A percentile compares a stretch with the other conserved stretches of the same genome.
Evolutionary conservation across 2,113 vertebrate species (phyloP).

Genomic region (Sphaerodactylus townsendi): DNA sequence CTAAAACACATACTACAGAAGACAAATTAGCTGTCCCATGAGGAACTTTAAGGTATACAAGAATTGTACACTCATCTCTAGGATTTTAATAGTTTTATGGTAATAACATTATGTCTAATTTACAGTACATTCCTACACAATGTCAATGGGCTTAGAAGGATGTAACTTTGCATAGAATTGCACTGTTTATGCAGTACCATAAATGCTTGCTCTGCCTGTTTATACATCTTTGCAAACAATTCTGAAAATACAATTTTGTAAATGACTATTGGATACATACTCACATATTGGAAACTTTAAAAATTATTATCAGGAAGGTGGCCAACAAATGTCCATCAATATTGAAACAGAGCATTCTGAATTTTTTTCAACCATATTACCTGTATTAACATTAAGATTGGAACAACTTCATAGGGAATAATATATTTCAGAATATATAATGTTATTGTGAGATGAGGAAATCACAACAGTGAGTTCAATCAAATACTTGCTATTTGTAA

Average conservation of each 20-base stretch:
- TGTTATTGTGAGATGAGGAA: constrained; percentile 5
- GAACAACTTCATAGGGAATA: constrained; percentile 10
- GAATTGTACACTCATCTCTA: background rate
- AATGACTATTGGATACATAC: constrained; percentile 11
- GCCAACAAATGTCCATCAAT: constrained; percentile 42
- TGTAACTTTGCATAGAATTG: no score
- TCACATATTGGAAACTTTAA: background rate
- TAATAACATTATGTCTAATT: constrained; percentile 22
- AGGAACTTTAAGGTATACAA: constrained; percentile 18
- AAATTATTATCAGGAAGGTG: constrained; percentile 16
- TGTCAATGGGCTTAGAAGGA: no score
- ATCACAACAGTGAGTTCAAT: background rate
- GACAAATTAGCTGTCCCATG: constrained; percentile 1
- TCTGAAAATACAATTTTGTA: constrained; percentile 20
- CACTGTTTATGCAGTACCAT: background rate
- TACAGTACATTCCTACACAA: no score
- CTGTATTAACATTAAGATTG: constrained; percentile 29
- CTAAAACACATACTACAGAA: constrained; percentile 38
- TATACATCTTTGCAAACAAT: background rate
- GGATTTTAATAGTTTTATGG: background rate
- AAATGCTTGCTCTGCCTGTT: constrained; percentile 5
- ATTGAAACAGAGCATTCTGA: constrained; percentile 26
- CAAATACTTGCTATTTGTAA: constrained; percentile 13
- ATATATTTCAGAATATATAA: constrained; percentile 2
- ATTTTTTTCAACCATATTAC: background rate